Conservation (phyloP, 37 sponge, comb jelly and placozoan species). For the Dysidea cf. avara region DNA sequence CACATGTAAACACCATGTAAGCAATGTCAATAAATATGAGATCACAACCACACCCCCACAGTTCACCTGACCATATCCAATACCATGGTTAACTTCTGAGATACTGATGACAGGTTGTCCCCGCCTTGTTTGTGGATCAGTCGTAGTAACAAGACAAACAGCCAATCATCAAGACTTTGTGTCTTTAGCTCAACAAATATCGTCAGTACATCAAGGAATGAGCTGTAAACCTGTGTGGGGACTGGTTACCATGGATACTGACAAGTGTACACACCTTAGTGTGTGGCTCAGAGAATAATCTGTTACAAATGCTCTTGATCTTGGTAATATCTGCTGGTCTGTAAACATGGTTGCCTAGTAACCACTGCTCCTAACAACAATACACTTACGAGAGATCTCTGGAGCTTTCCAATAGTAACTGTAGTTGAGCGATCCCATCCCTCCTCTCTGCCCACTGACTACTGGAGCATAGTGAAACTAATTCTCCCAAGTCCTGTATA, state of each 20-base stretch:
- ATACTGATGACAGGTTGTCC: conserved; percentile 68
- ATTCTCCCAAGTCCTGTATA: conserved; percentile 66
- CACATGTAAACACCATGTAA: conserved; percentile 4
- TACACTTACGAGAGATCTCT: conserved; percentile 52
- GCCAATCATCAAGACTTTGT: conserved; percentile 74
- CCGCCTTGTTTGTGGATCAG: conserved; percentile 68
- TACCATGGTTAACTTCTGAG: conserved; percentile 53
- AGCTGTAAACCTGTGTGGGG: conserved; percentile 51
- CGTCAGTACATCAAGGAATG: conserved; percentile 71
- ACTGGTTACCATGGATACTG: not conserved
- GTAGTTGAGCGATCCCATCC: conserved; percentile 74
- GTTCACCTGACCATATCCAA: conserved; percentile 66
- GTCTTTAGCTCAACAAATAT: conserved; percentile 52
- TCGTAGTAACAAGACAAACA: conserved; percentile 63
- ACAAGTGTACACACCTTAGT: conserved; percentile 35
- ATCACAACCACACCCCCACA: not conserved
- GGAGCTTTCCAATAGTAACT: conserved; percentile 64
- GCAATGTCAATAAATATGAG: not conserved
- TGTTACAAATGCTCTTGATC: conserved; percentile 63
- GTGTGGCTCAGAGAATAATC: conserved; percentile 74
- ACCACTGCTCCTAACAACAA: not conserved
- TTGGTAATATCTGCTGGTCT: conserved; percentile 57
- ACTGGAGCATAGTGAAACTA: conserved; percentile 54
- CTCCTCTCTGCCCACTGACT: conserved; percentile 70
- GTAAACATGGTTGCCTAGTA: not conserved